Base-by-base conservation (phyloP, 1,140 invertebrate species). In the Geopemphigus sp. region DNA sequence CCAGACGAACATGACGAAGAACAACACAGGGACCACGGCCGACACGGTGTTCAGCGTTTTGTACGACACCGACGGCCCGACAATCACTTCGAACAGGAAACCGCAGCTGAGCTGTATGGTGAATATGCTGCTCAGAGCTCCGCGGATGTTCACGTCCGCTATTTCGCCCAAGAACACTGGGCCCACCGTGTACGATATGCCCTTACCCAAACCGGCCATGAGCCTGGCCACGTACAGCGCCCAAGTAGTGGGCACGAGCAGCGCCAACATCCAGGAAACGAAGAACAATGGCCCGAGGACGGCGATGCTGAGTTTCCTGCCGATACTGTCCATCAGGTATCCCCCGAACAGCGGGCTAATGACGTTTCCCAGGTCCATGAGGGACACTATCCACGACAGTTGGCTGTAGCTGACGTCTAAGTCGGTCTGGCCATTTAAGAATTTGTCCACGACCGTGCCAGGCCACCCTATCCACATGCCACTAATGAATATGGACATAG, bases 131-230 rank as follows among this genome's bases (percentile, higher is more conserved):
- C 94, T 94, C 0, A 84, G 53, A 0, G 83, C 82, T 1, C 84
- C 84, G 12, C 84, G 82, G n/a, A 84, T 86, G 17, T 82, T 57
- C 1, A 81, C 80, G 24, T 81, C 82, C 1, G 84, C 91, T 47
- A 95, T 94, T 87, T 96, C 94, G 53, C 93, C 93, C 81, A 94
- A 89, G 85, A 95, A 97, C 88, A 95, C 92, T 0, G 94, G 93
- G 1, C 91, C 88, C 19, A 91, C 89, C 0, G 93, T 92, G 85
- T 93, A 94, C 0, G 91, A 87, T 82, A 93, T 88, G 1, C 93
- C 92, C 8, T 92, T 88, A 2, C 88, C 90, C 11, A 94, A 83
- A 22, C 94, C 94, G 83, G 81, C 82, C 26, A 84, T 63, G 11
- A 83, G n/a, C 64, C 81, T 53, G 63, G 82, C 81, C 0, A 81